Evolutionary conservation across 2,888 invertebrate species (phyloP).

Genomic region (Trissoscelio sp.): DNA sequence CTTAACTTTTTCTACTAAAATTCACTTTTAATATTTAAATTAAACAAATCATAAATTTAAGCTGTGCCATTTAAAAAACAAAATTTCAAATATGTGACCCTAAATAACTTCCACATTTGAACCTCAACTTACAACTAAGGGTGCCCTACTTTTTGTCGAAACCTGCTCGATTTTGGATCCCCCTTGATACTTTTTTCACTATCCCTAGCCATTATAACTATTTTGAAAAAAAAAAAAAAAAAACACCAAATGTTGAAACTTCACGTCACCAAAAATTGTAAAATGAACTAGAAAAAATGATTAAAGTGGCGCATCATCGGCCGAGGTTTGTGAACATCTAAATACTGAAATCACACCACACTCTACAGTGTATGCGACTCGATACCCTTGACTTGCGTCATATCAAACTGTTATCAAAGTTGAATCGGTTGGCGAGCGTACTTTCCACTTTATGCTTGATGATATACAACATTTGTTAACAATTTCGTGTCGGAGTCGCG

Average conservation of each 20-base stretch:
- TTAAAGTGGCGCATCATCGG: background rate
- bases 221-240: no score
- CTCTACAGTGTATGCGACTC: slow-evolving; percentile 20
- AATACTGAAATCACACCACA: slow-evolving; percentile 40
- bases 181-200: slow-evolving; percentile 33
- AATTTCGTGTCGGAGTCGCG: no score
- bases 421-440: slow-evolving; percentile 39
- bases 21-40: no score
- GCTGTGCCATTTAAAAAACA: no score
- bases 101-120: no score
- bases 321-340: slow-evolving; percentile 38
- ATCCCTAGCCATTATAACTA: slow-evolving; percentile 37
- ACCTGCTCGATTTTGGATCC: slow-evolving; percentile 2
- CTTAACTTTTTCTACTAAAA: no score
- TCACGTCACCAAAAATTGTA: background rate
- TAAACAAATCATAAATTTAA: no score
- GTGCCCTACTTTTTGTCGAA: background rate
- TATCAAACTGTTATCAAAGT: slow-evolving; percentile 55
- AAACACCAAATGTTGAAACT: background rate
- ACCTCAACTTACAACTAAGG: slow-evolving; percentile 34
- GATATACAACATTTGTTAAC: no score
- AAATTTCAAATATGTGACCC: no score
- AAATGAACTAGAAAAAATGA: background rate
- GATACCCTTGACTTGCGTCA: slow-evolving; percentile 63
- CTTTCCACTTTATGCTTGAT: slow-evolving; percentile 52